Base-by-base conservation (phyloP, 2,888 invertebrate species). In the Nowickia ferox region DNA sequence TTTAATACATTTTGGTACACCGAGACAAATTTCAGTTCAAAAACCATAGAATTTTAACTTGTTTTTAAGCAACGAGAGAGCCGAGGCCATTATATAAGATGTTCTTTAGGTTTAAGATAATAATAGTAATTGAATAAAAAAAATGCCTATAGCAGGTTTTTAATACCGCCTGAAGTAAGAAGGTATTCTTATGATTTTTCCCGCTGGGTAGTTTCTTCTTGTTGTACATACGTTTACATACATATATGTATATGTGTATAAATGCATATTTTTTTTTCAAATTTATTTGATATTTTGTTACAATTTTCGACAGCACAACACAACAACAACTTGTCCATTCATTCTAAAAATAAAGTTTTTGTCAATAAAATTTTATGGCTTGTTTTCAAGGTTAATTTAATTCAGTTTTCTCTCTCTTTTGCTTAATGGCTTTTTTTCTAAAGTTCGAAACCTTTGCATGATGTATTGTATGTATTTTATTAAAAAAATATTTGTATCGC, bases 301-400 rank as follows among this genome's bases (percentile, higher is more conserved):
- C 38, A n/a, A n/a, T 74, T 55, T 42, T 74, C 19, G 13, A 66
- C 40, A 46, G 46, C 78, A 63, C 51, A 53, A 79, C 17, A n/a
- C n/a, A n/a, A n/a, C 13, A 30, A 46, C 15, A 71, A 65, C 63
- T 42, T 61, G 38, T 77, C 46, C 51, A 53, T 46, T 44, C 55
- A 38, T 15, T 53, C 63, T 22, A 40, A 76, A 63, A 19, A 48
- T 51, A 61, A 51, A 42, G 30, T 51, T 44, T 66, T 76, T 30
- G 19, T 42, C 19, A 57, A 11, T 9, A 46, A 17, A 10, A 59
- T 9, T 19, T 59, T 53, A 22, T 44, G 22, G 11, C 19, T 78
- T 59, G 53, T 44, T 42, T 40, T 46, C 84, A 84, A 84, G 78
- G 84, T 75, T 61, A 69, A 51, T 55, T 69, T 69, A 74, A 74